These are phyloP conservation scores for Scartelaos histophorus DNA, from an alignment of 2,113 vertebrate genomes.

Conservation along the genomic window DNA sequence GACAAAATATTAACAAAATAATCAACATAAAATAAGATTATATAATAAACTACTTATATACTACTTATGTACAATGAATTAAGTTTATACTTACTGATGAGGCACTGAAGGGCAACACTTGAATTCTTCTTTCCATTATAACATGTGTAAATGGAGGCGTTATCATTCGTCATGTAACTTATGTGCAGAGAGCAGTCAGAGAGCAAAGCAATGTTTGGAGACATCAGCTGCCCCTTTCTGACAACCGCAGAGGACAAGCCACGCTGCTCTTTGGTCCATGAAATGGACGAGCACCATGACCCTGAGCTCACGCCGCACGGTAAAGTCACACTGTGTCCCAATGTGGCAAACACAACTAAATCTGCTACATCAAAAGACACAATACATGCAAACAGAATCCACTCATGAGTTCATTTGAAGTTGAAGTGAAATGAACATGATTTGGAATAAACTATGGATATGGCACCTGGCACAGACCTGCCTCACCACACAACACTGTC, in stretches of 20 bases:
- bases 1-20: background rate
- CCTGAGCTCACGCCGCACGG: slow-evolving; percentile 35
- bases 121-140: slow-evolving; percentile 10
- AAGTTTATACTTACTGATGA: slow-evolving; percentile 39
- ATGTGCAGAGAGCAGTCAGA: slow-evolving; percentile 60
- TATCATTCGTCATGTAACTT: background rate
- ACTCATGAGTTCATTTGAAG: too few relatives aligned
- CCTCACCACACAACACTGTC: background rate
- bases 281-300: slow-evolving; percentile 42
- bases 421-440: too few relatives aligned
- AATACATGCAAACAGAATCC: too few relatives aligned
- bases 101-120: slow-evolving; percentile 33
- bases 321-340: slow-evolving; percentile 40
- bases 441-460: too few relatives aligned
- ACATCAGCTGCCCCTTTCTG: slow-evolving; percentile 27
- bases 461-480: background rate
- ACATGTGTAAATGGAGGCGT: slow-evolving; percentile 50
- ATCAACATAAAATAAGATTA: background rate
- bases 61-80: background rate
- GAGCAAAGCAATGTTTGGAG: background rate
- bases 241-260: slow-evolving; percentile 4
- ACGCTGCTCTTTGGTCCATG: slow-evolving; percentile 29
- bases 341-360: slow-evolving; percentile 23
- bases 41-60: background rate
- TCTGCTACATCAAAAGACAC: slow-evolving; percentile 14